Evolutionary conservation across 2,113 vertebrate species (phyloP).

Genomic region (Gyps fulvus): DNA sequence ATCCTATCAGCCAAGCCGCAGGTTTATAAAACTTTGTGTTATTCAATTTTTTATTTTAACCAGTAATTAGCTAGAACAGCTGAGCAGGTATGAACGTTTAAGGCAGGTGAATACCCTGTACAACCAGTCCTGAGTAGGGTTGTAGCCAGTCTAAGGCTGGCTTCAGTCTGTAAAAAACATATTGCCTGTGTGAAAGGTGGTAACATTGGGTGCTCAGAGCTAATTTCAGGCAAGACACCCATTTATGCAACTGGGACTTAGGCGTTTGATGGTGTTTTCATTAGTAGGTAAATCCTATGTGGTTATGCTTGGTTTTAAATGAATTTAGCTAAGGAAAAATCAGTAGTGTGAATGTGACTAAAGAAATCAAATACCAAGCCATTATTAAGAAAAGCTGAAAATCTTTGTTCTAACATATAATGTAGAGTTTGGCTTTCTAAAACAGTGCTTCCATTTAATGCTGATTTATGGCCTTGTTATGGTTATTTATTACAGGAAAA

Average conservation of each 20-base stretch:
- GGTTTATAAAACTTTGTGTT: not conserved
- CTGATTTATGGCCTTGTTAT: conserved; percentile 21
- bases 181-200: not conserved
- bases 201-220: not conserved
- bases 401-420: not conserved
- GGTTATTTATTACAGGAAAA: conserved; percentile 19
- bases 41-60: not conserved
- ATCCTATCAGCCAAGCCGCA: not conserved
- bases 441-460: conserved; percentile 14
- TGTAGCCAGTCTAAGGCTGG: not conserved
- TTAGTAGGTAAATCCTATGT: not conserved
- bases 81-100: not conserved
- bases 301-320: not conserved
- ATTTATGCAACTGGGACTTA: not conserved
- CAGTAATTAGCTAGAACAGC: not conserved
- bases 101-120: not conserved
- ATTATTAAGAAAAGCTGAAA: conserved; percentile 18
- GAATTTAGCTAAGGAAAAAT: not conserved
- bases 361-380: not conserved
- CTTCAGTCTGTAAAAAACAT: not conserved
- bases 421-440: not conserved
- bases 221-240: not conserved
- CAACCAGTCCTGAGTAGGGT: not conserved
- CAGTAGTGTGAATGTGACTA: not conserved
- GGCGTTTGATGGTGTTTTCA: not conserved